A percentile compares a stretch with the other conserved stretches of the same genome.
Evolutionary conservation across 2,888 invertebrate species (phyloP).

Genomic region (Amblyjoppa fuscipennis): DNA sequence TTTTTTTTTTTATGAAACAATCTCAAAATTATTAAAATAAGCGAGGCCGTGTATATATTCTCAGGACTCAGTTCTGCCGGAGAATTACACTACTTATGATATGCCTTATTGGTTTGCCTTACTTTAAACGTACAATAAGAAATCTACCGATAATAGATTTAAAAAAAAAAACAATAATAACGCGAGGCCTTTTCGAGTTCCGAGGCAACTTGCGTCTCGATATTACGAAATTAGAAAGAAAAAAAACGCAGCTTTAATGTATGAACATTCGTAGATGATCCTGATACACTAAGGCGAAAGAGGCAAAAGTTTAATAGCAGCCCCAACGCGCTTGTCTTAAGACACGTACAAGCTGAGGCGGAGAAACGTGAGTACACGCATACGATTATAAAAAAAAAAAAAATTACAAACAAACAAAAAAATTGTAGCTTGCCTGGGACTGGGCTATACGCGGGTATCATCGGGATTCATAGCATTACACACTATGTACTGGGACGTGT

Average conservation of each 20-base stretch:
- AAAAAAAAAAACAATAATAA: not conserved
- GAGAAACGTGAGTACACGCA: constrained; percentile 86
- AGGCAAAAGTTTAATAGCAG: constrained; percentile 86
- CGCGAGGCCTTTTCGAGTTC: constrained; percentile 20
- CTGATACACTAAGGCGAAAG: constrained; percentile 88
- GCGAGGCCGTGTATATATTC: constrained; percentile 70
- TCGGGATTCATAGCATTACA: constrained; percentile 56
- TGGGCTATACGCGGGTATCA: constrained; percentile 68
- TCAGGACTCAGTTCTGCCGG: constrained; percentile 54
- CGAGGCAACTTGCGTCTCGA: constrained; percentile 8
- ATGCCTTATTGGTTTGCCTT: constrained; percentile 69
- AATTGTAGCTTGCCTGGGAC: constrained; percentile 75
- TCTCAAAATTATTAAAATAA: constrained; percentile 2
- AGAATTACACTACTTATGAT: constrained; percentile 45
- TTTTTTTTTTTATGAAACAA: constrained; percentile 55
- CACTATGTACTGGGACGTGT: constrained; percentile 35
- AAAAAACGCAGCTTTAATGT: constrained; percentile 7
- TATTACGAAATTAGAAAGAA: not conserved
- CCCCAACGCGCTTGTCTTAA: constrained; percentile 86
- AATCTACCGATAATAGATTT: constrained; percentile 37
- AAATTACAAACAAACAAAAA: constrained; percentile 43
- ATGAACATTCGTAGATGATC: constrained; percentile 87
- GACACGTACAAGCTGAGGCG: constrained; percentile 85
- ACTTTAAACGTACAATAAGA: constrained; percentile 50
- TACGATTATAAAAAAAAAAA: constrained; percentile 43